A percentile compares a stretch with the other conserved stretches of the same genome.
phyloP scores from a whole-genome alignment of 2,113 vertebrate species.

The Melanerpes formicivorus region DNA sequence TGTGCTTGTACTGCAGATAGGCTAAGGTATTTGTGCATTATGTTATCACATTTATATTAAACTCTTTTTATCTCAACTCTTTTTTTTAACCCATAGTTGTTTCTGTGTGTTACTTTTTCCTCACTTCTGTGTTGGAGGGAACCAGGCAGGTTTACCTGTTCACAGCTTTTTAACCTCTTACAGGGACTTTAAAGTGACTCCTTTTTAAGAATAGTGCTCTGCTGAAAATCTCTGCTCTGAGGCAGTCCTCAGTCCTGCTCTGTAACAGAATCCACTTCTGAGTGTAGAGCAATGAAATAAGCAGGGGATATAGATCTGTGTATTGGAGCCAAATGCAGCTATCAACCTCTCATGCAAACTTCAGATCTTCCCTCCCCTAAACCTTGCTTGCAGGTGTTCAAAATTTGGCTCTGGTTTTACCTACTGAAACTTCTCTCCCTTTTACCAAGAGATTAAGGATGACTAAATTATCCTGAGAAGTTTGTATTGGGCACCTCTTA shows the following conservation, averaged over 20 bases:
- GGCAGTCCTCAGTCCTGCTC: background rate
- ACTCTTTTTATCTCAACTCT: too few relatives aligned
- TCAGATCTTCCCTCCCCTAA: background rate
- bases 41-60: too few relatives aligned
- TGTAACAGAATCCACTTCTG: background rate
- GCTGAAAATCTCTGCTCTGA: background rate
- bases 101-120: too few relatives aligned
- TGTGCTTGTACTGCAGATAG: too few relatives aligned
- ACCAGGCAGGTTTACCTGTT: too few relatives aligned
- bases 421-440: background rate
- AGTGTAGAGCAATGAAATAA: background rate
- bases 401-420: conserved; percentile 11
- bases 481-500: background rate
- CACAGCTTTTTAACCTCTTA: too few relatives aligned
- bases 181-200: background rate
- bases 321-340: background rate
- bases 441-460: conserved; percentile 6
- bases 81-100: too few relatives aligned
- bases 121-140: too few relatives aligned
- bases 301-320: background rate
- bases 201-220: background rate
- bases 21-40: too few relatives aligned
- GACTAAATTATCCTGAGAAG: background rate
- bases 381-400: conserved; percentile 25
- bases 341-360: background rate